Evolutionary conservation across 2,797 vertebrate species (phyloP), one percentile per base, ranked within the genome.

Genomic region (Karalla daura): DNA sequence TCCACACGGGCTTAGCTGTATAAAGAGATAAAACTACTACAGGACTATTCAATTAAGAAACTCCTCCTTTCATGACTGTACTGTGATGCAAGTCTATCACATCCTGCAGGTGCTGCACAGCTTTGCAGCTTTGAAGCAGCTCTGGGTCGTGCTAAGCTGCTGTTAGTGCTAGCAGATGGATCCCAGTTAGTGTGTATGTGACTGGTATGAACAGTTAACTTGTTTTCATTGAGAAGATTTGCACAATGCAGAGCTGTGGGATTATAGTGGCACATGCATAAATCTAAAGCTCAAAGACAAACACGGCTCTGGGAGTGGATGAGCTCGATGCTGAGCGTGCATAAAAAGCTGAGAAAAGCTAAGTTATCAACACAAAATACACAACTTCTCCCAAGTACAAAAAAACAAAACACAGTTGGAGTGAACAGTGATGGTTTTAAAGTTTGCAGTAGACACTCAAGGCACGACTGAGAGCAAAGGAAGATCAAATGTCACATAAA

Each of bases 401-500:
- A 32, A 32, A 51, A 24, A 40, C 5, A 27, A 5, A 10, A 43
- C 0, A 5, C 8, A 23, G 8, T 5, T n/a, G n/a, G 5, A 61
- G 55, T 41, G 35, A 25, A 6, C 2, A 37, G 27, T 20, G 9
- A 59, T 36, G 13, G 28, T 14, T 70, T 39, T 68, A 24, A 8
- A 18, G 41, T 37, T 33, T 32, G 24, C 63, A 36, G 39, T 0
- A 35, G 18, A 43, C 25, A 39, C 44, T 35, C 30, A 44, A n/a
- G 21, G 49, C 0, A 0, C 5, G 2, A 41, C 68, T 15, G 30
- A 1, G 17, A 39, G 1, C 1, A 25, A 2, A 44, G 8, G 61
- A 39, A 61, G 63, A 67, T 66, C 69, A 56, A 21, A 71, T 68
- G 46, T 70, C 74, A 45, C 24, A 41, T 51, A 27, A 67, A 55